phyloP scores from a whole-genome alignment of 2,113 vertebrate genomes.

The Chrysemys picta region DNA sequence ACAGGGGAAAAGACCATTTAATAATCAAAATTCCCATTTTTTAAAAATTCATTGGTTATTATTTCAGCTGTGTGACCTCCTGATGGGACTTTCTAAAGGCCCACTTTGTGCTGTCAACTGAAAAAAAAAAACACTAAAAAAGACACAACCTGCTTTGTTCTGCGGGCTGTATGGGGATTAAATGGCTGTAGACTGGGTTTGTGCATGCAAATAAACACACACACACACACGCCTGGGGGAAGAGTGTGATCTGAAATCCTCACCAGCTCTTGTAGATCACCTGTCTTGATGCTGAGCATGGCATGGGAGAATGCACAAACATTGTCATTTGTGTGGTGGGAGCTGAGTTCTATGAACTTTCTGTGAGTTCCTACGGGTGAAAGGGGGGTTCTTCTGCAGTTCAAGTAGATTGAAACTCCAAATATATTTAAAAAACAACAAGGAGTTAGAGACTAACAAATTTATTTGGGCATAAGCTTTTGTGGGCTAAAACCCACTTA shows the following conservation, averaged over 20 bases:
- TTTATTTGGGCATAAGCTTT: no score
- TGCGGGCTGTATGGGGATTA: constrained; percentile 13
- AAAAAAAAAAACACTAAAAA: constrained; percentile 42
- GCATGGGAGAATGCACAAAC: not conserved
- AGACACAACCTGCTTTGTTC: constrained; percentile 49
- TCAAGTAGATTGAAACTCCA: not conserved
- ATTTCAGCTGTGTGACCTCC: constrained; percentile 74
- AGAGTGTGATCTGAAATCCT: not conserved
- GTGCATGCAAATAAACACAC: no score
- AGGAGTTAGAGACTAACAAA: no score
- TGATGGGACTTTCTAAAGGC: constrained; percentile 59
- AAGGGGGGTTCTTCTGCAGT: not conserved
- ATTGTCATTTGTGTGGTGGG: not conserved
- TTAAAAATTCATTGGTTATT: constrained; percentile 66
- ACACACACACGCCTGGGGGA: not conserved
- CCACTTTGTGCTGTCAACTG: constrained; percentile 49
- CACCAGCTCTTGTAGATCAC: not conserved
- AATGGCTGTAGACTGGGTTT: constrained; percentile 6
- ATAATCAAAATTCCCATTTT: constrained; percentile 43
- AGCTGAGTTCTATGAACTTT: not conserved
- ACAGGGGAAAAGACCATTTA: constrained; percentile 17
- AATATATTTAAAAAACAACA: not conserved
- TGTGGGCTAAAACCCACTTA: no score
- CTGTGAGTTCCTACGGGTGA: not conserved
- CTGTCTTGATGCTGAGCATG: not conserved